These are phyloP conservation scores for Bagarius yarrelli DNA, from an alignment of 2,113 vertebrate genomes.

Conservation along the genomic window DNA sequence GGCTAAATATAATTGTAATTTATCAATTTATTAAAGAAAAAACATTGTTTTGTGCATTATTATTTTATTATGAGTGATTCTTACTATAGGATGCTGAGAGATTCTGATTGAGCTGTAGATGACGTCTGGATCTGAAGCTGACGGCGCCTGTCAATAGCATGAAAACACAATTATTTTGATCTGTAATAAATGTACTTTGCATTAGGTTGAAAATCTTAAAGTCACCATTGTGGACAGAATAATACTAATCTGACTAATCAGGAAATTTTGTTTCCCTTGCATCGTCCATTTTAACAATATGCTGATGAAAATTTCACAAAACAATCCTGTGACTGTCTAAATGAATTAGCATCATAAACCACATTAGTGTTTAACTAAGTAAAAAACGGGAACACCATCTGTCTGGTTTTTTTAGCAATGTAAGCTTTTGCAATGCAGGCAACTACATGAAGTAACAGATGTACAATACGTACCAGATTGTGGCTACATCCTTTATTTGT, in stretches of 20 bases:
- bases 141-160: slow-evolving; percentile 8
- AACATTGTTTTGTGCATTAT: neutral
- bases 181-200: neutral
- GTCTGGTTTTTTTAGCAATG: neutral
- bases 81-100: neutral
- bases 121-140: neutral
- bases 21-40: no score
- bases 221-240: no score
- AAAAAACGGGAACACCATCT: neutral
- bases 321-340: neutral
- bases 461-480: slow-evolving; percentile 15
- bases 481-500: neutral
- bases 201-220: no score
- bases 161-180: neutral
- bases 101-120: slow-evolving; percentile 16
- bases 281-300: neutral
- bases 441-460: neutral
- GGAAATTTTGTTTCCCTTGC: neutral
- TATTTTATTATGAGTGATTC: neutral
- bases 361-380: neutral
- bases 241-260: neutral
- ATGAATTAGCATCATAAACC: no score
- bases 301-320: neutral
- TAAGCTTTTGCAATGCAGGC: neutral
- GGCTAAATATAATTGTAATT: no score